Conservation (phyloP, 2,888 invertebrate genomes). For the Desoria tigrina region DNA sequence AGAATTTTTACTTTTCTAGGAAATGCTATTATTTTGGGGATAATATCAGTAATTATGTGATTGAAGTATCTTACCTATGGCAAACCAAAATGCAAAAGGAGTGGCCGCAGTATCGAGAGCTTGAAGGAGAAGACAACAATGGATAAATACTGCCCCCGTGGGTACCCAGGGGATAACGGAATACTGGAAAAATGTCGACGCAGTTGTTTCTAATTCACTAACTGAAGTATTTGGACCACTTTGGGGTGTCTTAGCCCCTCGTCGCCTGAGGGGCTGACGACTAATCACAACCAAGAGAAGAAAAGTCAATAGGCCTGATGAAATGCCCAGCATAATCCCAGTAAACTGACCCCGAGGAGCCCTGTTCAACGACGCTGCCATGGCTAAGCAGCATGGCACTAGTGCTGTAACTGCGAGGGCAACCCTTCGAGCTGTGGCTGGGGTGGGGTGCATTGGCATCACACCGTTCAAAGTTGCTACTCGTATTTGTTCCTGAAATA, state of each 20-base stretch:
- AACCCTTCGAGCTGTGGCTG: slow-evolving; percentile 53
- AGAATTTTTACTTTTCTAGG: too few relatives aligned
- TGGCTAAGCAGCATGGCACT: slow-evolving; percentile 47
- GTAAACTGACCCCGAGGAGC: slow-evolving; percentile 45
- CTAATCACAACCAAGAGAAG: slow-evolving; percentile 59
- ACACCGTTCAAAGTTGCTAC: slow-evolving; percentile 51
- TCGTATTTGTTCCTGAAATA: slow-evolving; percentile 45
- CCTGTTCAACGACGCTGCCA: slow-evolving; percentile 57
- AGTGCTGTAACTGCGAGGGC: slow-evolving; percentile 50
- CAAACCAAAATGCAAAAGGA: slow-evolving; percentile 64
- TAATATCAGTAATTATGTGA: not conserved
- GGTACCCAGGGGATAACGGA: slow-evolving; percentile 58
- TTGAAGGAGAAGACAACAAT: slow-evolving; percentile 62
- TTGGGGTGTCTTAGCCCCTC: not conserved
- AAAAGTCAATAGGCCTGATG: slow-evolving; percentile 50
- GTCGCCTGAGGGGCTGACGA: slow-evolving; percentile 61
- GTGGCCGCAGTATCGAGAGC: slow-evolving; percentile 66
- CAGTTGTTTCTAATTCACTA: slow-evolving; percentile 16
- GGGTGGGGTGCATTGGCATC: slow-evolving; percentile 47
- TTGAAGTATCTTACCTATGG: slow-evolving; percentile 61
- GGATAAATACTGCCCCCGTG: slow-evolving; percentile 60
- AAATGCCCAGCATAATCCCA: slow-evolving; percentile 50
- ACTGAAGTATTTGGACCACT: slow-evolving; percentile 10
- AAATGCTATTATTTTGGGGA: not conserved
- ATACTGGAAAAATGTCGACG: slow-evolving; percentile 44